Evolutionary conservation across 2,888 invertebrate species (phyloP).

Genomic region (Drosophila trichaetosa): DNA sequence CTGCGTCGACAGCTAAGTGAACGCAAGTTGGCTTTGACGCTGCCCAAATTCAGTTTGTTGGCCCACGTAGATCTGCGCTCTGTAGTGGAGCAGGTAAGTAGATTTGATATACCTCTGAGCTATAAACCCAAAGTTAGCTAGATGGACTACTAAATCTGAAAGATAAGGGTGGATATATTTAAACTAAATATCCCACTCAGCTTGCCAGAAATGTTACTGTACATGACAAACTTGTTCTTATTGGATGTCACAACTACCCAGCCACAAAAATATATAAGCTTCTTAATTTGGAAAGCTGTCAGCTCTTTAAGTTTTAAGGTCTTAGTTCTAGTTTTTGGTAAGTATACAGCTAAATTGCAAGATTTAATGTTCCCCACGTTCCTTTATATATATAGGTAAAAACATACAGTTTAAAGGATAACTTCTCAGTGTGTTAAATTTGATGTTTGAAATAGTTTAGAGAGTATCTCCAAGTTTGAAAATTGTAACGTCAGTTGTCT

Average conservation of each 20-base stretch:
- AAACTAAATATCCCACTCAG: neutral
- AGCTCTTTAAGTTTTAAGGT: neutral
- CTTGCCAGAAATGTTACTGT: neutral
- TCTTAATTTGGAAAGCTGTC: neutral
- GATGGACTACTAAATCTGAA: neutral
- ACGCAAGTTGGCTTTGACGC: constrained; percentile 87
- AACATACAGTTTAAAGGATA: neutral
- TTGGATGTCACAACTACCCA: neutral
- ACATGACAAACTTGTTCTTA: neutral
- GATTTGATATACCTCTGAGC: neutral
- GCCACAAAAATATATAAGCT: neutral
- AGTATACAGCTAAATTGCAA: neutral
- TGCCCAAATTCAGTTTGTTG: constrained; percentile 93
- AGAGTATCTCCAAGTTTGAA: neutral
- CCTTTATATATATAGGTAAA: neutral
- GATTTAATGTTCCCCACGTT: neutral
- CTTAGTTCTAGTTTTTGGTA: neutral
- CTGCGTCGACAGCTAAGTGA: constrained; percentile 85
- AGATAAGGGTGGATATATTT: neutral
- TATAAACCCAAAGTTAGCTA: neutral
- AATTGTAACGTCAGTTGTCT: neutral
- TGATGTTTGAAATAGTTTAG: neutral
- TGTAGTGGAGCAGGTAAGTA: constrained; percentile 87
- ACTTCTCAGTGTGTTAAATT: neutral
- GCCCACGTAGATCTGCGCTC: constrained; percentile 87